Conservation (phyloP, 2,888 invertebrate species). For the Leptinotarsa tumamoca region DNA sequence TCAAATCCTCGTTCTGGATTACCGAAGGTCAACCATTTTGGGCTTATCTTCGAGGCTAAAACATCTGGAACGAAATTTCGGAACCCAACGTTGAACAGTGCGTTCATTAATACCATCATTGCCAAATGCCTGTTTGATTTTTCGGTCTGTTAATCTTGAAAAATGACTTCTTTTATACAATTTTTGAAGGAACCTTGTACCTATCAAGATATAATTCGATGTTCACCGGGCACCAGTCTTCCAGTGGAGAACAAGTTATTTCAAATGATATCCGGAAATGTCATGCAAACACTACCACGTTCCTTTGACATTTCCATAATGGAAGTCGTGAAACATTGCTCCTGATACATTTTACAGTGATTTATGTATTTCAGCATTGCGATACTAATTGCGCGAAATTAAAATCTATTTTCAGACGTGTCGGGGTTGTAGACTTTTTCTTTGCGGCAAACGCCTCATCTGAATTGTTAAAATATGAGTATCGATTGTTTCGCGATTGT, state of each 20-base stretch:
- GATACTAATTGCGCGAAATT: constrained; percentile 38
- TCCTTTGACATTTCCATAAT: constrained; percentile 29
- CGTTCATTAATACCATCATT: no score
- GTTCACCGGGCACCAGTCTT: no score
- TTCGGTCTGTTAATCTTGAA: no score
- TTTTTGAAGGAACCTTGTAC: no score
- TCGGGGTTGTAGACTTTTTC: constrained; percentile 33
- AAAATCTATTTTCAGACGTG: constrained; percentile 36
- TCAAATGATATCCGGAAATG: neutral
- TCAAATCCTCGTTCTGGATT: no score
- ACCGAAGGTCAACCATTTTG: no score
- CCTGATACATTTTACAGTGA: constrained; percentile 31
- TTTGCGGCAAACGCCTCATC: constrained; percentile 18
- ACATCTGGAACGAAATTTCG: no score
- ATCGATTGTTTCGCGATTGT: constrained; percentile 21
- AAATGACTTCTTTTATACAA: no score
- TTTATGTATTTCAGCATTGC: constrained; percentile 38
- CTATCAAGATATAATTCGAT: no score
- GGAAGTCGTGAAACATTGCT: constrained; percentile 25
- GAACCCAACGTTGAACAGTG: no score
- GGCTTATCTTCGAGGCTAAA: no score
- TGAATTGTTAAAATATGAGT: constrained; percentile 31
- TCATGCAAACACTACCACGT: neutral
- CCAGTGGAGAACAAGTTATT: neutral
- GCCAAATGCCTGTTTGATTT: no score